Base-by-base conservation (phyloP, 2,888 invertebrate genomes). In the Trichogramma evanescens region DNA sequence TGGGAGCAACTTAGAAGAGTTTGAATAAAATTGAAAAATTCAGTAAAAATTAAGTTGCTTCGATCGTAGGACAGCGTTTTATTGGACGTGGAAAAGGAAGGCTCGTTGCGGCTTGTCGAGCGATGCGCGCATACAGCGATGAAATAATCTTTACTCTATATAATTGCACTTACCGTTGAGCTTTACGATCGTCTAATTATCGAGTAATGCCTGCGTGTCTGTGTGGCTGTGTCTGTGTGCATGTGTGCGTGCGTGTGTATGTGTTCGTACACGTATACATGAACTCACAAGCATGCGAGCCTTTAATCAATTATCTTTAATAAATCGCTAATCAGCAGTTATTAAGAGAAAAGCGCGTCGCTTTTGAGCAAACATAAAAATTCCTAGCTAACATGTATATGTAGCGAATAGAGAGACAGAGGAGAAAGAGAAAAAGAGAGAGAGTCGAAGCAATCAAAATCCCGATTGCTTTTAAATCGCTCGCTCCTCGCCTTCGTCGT, bases 391-490 rank as follows among this genome's bases (percentile, higher is more conserved):
- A 53, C 38, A 52, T 42, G 42, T 26, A 5, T 6, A 13, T 42
- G 40, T 10, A 9, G 39, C 4, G 13, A 5, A 26, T 8, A 50
- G 26, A 38, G 2, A 53, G n/a, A 26, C 49, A 10, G 46, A 13
- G 41, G 9, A 49, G 62, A 49, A 53, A 56, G 54, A 41, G 55
- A 51, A 10, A 52, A 8, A 48, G 55, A 9, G 39, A 39, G 50
- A 50, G 50, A 39, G 1, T 2, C 43, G 43, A 61, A 42, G 58
- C 61, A 61, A 63, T 63, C 63, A 61, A 61, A 61, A 63, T 63
- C 61, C 61, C 63, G 63, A 63, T 58, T 63, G 61, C 55, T 55
- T 58, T 61, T 63, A 63, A 63, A 63, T 63, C 63, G 58, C 10
- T 53, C 7, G 55, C 57, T 54, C 63, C 59, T 63, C 52, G 63